Percentiles rank a stretch among this genome's conserved stretches.
Evolutionary conservation across 2,113 vertebrate genomes (phyloP).

Genomic region (Callithrix jacchus): DNA sequence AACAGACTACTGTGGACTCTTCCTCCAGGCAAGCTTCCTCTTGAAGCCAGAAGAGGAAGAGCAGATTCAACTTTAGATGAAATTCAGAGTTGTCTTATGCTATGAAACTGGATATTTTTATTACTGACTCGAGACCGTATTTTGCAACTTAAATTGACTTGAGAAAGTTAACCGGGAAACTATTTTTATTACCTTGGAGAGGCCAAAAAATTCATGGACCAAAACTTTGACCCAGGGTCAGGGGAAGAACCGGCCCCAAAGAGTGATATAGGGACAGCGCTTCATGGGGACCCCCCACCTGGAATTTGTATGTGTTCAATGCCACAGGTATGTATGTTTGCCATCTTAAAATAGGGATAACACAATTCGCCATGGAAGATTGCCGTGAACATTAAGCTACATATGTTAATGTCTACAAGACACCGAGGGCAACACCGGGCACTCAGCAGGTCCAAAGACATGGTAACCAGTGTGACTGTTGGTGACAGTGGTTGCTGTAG

Average conservation of each 20-base stretch:
- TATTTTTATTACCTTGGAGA: slow-evolving; percentile 46
- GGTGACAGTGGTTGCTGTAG: neutral
- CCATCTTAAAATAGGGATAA: neutral
- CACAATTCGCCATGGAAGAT: neutral
- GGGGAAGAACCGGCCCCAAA: neutral
- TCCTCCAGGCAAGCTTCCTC: neutral
- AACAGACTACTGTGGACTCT: neutral
- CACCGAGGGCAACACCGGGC: neutral
- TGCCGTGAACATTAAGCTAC: neutral
- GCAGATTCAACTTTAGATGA: neutral
- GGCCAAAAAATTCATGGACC: neutral
- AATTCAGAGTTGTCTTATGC: neutral
- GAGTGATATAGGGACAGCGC: neutral
- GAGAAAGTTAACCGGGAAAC: neutral
- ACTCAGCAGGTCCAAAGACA: neutral
- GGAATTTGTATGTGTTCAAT: neutral
- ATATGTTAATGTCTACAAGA: neutral
- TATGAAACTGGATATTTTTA: slow-evolving; percentile 30
- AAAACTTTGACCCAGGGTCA: neutral
- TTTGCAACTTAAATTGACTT: slow-evolving; percentile 31
- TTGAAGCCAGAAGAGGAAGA: neutral
- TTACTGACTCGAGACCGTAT: neutral
- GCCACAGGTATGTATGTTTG: neutral
- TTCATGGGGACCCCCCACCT: neutral
- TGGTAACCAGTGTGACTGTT: neutral